These are phyloP conservation scores for Rhea pennata DNA, from an alignment of 2,113 vertebrate species.

Conservation along the genomic window DNA sequence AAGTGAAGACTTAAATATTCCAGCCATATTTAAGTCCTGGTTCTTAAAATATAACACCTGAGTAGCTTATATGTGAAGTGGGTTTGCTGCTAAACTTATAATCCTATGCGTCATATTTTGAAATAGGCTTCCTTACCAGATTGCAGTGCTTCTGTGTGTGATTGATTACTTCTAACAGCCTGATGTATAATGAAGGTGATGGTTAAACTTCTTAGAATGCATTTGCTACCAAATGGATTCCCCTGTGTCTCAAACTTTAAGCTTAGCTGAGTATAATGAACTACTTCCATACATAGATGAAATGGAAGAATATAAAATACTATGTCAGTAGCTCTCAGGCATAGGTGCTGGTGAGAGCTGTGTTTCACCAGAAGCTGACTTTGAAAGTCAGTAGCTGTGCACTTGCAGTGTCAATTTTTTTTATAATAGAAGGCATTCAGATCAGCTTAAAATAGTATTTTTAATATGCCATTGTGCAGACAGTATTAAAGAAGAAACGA, in stretches of 20 bases:
- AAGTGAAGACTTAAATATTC: constrained; percentile 52
- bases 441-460: not conserved
- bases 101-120: not conserved
- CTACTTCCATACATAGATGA: not conserved
- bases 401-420: not conserved
- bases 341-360: constrained; percentile 29
- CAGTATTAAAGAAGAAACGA: not conserved
- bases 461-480: not conserved
- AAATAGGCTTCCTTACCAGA: not conserved
- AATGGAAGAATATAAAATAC: not conserved
- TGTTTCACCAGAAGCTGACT: constrained; percentile 26
- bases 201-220: constrained; percentile 2
- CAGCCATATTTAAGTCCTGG: constrained; percentile 34
- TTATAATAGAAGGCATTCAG: not conserved
- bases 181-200: constrained; percentile 15
- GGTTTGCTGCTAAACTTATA: not conserved
- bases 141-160: not conserved
- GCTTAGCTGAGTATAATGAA: not conserved
- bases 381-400: not conserved
- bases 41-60: constrained; percentile 2
- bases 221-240: constrained; percentile 54
- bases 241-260: not conserved
- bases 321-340: not conserved
- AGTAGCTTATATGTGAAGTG: constrained; percentile 10
- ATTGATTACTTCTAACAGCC: constrained; percentile 48